Evolutionary conservation across 2,113 vertebrate genomes (phyloP), one percentile per base, ranked within the genome.

Genomic region (Xiphias gladius): DNA sequence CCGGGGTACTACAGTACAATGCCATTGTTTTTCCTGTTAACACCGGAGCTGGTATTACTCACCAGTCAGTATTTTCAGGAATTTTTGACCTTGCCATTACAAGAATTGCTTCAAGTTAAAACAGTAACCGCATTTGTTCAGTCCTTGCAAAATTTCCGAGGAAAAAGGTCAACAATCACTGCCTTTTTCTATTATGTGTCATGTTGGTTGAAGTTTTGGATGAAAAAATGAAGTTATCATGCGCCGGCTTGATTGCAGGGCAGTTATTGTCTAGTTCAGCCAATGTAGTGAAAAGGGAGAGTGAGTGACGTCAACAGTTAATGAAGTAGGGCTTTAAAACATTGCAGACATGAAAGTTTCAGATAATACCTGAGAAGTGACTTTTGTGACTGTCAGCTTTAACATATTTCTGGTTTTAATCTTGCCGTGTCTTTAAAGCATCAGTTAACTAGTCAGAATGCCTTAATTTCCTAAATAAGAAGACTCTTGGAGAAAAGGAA

Each of bases 181-280:
- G 3, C 13, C 11, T 19, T 26, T 35, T 39, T 28, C 6, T 2
- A 22, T 30, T 11, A 16, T 46, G 3, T 8, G 28, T 66, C n/a
- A 6, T n/a, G 0, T 52, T 0, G 43, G 26, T 20, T 63, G 26
- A 58, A 14, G 17, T 35, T 61, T 17, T 0, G 20, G 5, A 30
- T 9, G 17, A 7, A 62, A 37, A 37, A 46, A 62, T 54, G 7
- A 69, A 68, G 4, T 19, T 17, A 14, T 46, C 46, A 3, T 22
- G 20, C 48, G 22, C 16, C 17, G 48, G 48, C 17, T 50, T 50
- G 48, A 50, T 20, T 50, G 48, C 20, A 52, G 54, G 4, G 54
- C n/a, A 57, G 54, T 57, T 73, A 22, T 26, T 26, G 20, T 59
- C 24, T 50, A 50, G n/a, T 32, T 61, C 11, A 41, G 8, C 3